Evolutionary conservation across 1,140 invertebrate genomes (phyloP).

Genomic region (Ericerus pela): DNA sequence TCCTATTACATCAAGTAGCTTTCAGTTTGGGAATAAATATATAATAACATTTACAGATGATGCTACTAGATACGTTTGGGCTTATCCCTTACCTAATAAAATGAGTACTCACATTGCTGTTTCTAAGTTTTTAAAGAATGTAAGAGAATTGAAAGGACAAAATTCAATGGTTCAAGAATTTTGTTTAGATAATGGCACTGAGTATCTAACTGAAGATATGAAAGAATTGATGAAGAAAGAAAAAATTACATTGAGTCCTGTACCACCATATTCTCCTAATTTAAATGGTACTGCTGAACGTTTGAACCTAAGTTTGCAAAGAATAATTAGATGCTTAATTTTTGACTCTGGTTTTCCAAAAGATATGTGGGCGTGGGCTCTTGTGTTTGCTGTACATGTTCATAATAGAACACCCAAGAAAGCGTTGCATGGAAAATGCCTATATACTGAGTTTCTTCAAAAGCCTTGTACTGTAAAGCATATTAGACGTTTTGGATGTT

Average conservation of each 20-base stretch:
- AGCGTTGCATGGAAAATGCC: not conserved
- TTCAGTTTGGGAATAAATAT: not conserved
- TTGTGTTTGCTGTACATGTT: conserved; percentile 5
- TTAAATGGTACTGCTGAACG: not conserved
- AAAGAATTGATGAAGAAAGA: not conserved
- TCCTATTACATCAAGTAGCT: not conserved
- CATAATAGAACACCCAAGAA: conserved; percentile 6
- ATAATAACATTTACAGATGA: not conserved
- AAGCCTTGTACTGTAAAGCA: not conserved
- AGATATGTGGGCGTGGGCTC: conserved; percentile 14
- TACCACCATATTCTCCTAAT: not conserved
- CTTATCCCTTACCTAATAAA: not conserved
- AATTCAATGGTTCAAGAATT: not conserved
- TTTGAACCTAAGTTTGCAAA: not conserved
- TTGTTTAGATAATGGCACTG: not conserved
- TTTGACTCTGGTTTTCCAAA: conserved; percentile 12
- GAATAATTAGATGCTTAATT: not conserved
- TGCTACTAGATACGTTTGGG: not conserved
- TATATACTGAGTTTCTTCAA: not conserved
- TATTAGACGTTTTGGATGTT: not conserved
- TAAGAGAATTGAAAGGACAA: not conserved
- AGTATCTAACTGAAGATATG: not conserved
- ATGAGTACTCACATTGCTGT: not conserved
- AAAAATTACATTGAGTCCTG: not conserved
- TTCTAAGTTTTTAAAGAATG: not conserved